Evolutionary conservation across 2,797 vertebrate genomes (phyloP), one percentile per base, ranked within the genome.

Genomic region (Selene dorsalis): DNA sequence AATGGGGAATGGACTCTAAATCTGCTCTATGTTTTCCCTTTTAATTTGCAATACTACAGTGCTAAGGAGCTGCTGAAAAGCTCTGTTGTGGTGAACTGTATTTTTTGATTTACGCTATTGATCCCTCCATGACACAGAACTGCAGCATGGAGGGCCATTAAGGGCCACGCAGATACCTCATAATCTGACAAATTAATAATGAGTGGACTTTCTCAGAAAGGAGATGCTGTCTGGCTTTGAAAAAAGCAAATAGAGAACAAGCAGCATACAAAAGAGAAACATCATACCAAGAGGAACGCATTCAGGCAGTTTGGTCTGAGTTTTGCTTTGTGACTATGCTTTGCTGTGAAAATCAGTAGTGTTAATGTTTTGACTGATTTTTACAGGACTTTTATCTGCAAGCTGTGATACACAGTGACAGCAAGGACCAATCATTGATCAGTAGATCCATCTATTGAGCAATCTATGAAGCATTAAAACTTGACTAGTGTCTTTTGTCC

Each of bases 71-170:
- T 71, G 26, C 45, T 60, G 52, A 75, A 79, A 82, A 77, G 45
- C 24, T 53, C 43, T 82, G 75, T 78, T 72, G 32, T 50, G 45
- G 17, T 47, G 45, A 80, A 73, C 45, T 55, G 71, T 64, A 43
- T 58, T 84, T 70, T 85, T 35, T 76, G 56, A 84, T 82, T 70
- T 65, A 66, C 5, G n/a, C 10, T 75, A 80, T 75, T 73, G 72
- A 80, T 87, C 68, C 4, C 62, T 73, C 70, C 38, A 56, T 66
- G 7, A 16, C 63, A 38, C 38, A 77, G 24, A 65, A 66, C 62
- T 7, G 59, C 53, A 20, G 50, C 57, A 79, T 17, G 53, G n/a
- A 77, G 47, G 14, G 35, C 24, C 66, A 75, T 79, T 75, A 84
- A 32, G 61, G 41, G 18, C 61, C 53, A 59, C 26, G 60, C 39